These are phyloP conservation scores for Seriola rivoliana DNA, from an alignment of 2,113 vertebrate species.

Conservation along the genomic window DNA sequence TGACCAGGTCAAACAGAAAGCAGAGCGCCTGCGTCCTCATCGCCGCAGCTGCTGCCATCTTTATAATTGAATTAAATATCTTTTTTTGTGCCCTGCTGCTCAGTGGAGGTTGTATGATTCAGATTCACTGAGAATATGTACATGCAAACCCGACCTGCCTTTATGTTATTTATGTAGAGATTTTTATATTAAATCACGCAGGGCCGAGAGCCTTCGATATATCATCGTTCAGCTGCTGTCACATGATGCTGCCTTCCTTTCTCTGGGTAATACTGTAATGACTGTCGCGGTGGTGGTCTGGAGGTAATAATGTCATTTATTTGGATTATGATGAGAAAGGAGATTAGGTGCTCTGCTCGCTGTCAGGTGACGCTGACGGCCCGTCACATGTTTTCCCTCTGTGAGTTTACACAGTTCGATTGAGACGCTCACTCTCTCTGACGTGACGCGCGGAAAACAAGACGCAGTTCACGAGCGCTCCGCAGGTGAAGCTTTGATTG, in stretches of 20 bases:
- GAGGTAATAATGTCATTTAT: conserved; percentile 59
- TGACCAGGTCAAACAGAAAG: neutral
- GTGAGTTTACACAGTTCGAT: neutral
- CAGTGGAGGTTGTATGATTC: neutral
- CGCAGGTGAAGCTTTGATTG: conserved; percentile 12
- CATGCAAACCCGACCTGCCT: neutral
- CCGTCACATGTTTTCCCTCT: conserved; percentile 7
- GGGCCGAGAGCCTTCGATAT: neutral
- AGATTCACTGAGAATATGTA: neutral
- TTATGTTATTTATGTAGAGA: conserved; percentile 31
- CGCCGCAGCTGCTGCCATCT: neutral
- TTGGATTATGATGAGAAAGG: conserved; percentile 42
- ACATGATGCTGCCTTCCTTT: conserved; percentile 26
- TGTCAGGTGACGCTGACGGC: conserved; percentile 26
- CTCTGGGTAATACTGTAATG: conserved; percentile 26
- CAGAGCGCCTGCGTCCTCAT: neutral
- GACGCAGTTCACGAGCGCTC: conserved; percentile 8
- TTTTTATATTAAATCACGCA: conserved; percentile 16
- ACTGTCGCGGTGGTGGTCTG: conserved; percentile 21
- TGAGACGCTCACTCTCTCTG: neutral
- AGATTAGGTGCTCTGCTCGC: conserved; percentile 11
- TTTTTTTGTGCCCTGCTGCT: neutral
- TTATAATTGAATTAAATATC: neutral
- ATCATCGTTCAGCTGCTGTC: conserved; percentile 52
- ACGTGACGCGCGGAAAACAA: fast-evolving